Percentiles rank a stretch among this genome's conserved stretches.
Conservation (phyloP, 1,140 invertebrate species). For the Meteorus sp. region DNA sequence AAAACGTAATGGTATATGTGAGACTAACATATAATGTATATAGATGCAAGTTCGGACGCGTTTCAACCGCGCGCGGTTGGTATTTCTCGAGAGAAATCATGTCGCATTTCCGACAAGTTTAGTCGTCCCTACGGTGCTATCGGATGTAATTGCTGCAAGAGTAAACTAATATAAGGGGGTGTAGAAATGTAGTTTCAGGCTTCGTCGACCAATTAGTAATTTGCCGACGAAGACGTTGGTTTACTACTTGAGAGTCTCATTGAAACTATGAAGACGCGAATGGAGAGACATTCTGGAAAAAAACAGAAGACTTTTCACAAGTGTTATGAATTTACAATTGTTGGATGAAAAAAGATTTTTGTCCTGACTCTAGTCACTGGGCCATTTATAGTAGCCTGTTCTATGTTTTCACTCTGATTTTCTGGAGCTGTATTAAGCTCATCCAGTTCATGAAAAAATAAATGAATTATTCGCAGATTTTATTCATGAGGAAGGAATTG, state of each 20-base stretch:
- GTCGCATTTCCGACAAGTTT: constrained; percentile 40
- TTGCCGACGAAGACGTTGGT: constrained; percentile 7
- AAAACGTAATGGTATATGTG: constrained; percentile 12
- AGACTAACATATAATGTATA: neutral
- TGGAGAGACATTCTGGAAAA: too few species aligned
- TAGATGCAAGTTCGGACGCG: constrained; percentile 3
- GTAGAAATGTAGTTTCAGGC: constrained; percentile 1
- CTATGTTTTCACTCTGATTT: too few species aligned
- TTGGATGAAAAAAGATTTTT: too few species aligned
- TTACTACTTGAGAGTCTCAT: neutral
- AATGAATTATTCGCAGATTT: too few species aligned
- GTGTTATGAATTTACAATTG: too few species aligned
- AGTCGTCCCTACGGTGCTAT: constrained; percentile 40
- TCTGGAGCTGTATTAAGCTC: too few species aligned
- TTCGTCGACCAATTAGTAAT: neutral
- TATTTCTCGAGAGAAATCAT: constrained; percentile 47
- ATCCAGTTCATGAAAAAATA: too few species aligned
- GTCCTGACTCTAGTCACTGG: too few species aligned
- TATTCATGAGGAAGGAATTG: too few species aligned
- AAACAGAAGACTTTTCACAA: too few species aligned
- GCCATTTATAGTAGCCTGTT: too few species aligned
- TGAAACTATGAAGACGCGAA: too few species aligned
- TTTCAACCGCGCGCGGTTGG: constrained; percentile 12
- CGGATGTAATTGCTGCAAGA: constrained; percentile 43
- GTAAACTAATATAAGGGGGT: constrained; percentile 41